These are phyloP conservation scores for Microctonus aethiopoides DNA, from an alignment of 2,888 invertebrate species.

Conservation along the genomic window DNA sequence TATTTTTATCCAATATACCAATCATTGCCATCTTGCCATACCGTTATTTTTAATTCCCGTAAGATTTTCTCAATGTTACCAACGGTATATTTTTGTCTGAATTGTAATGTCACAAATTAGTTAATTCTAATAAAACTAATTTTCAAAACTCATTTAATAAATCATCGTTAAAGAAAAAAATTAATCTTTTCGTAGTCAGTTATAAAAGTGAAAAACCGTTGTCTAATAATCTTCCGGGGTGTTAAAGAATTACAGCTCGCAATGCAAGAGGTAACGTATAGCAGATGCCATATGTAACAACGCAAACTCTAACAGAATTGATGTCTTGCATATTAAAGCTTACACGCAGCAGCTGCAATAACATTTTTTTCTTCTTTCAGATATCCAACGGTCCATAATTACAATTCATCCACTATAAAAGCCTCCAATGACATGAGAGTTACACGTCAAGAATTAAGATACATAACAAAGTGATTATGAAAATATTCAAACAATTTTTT, in stretches of 20 bases:
- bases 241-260: constrained; percentile 46
- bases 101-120: background rate
- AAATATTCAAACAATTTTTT: constrained; percentile 12
- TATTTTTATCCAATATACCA: background rate
- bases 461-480: constrained; percentile 6
- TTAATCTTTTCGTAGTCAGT: constrained; percentile 10
- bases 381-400: constrained; percentile 19
- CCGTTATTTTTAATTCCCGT: constrained; percentile 22
- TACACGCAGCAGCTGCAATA: background rate
- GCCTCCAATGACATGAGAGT: background rate
- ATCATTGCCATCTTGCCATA: constrained; percentile 1
- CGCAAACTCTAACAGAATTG: background rate
- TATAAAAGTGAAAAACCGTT: constrained; percentile 17
- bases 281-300: constrained; percentile 50
- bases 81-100: background rate
- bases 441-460: constrained; percentile 2
- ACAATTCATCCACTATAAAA: constrained; percentile 11
- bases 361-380: constrained; percentile 14
- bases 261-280: constrained; percentile 49
- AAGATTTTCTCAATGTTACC: background rate
- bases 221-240: constrained; percentile 44
- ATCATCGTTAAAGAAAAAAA: background rate
- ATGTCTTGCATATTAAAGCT: background rate
- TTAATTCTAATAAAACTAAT: background rate
- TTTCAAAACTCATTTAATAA: background rate